Evolutionary conservation across 2,888 invertebrate species (phyloP), one percentile per base, ranked within the genome.

Genomic region (Drosophila rubida): DNA sequence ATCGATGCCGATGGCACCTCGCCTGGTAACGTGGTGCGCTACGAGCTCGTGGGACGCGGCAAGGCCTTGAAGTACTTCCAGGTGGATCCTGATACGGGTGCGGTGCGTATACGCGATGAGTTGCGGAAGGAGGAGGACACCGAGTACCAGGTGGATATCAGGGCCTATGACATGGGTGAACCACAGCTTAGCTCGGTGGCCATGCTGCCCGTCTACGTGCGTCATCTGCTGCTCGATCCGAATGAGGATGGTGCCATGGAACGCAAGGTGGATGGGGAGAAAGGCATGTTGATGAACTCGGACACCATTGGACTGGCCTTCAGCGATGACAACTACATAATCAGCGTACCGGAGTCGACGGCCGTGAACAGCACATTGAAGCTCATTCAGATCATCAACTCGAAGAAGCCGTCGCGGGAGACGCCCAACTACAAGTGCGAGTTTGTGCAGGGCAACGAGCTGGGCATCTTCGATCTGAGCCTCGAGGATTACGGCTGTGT

Each of bases 81-180:
- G 78, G 95, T 98, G 6, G 97, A 97, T 90, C 94, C 96, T 0
- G 96, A 97, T 66, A 95, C 95, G 0, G 98, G 97, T 0, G 94
- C 95, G 0, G 92, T 98, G 14, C 93, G 95, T 55, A 95, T 97
- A 0, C 94, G 96, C 25, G 97, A 97, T 88, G 97, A 97, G 89
- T 90, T 98, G 53, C 94, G 96, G 60, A 97, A 97, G 90, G 97
- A 97, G 91, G 94, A 95, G 8, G 96, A 96, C 87, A 96, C 96
- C 39, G 97, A 97, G 92, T 97, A 97, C 91, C 96, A 96, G 91
- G 96, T 97, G 69, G 96, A 97, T 82, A 95, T 98, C 0, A 94
- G 96, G 85, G 97, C 97, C 0, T 96, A 95, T 86, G 97, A 98
- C 88, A 94, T 96, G 90, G 97, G 96, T 0, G 96, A 96, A 42